Conservation (phyloP, 2,888 invertebrate genomes). For the Taphrorychus bicolor region DNA sequence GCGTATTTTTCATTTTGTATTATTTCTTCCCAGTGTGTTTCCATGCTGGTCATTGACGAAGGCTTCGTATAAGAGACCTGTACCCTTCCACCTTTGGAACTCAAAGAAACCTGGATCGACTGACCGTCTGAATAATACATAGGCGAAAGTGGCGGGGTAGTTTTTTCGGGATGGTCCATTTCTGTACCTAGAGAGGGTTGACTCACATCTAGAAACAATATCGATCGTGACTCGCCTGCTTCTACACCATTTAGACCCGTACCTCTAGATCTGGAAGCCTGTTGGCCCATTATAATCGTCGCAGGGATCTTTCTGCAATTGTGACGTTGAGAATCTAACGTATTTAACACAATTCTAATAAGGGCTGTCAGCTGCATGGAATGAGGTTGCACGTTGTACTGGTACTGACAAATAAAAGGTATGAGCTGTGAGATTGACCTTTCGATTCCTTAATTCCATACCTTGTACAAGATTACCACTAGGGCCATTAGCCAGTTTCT, state of each 20-base stretch:
- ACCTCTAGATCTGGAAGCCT: conserved; percentile 73
- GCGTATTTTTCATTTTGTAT: conserved; percentile 56
- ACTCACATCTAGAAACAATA: conserved; percentile 68
- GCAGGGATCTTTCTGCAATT: conserved; percentile 86
- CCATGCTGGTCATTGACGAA: conserved; percentile 63
- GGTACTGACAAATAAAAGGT: conserved; percentile 65
- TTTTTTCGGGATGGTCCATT: conserved; percentile 64
- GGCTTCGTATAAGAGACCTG: conserved; percentile 59
- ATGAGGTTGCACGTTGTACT: conserved; percentile 75
- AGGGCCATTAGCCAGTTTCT: conserved; percentile 93
- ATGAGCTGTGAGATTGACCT: too few relatives aligned
- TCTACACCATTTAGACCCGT: conserved; percentile 8
- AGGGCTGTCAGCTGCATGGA: conserved; percentile 78
- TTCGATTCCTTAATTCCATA: conserved; percentile 58
- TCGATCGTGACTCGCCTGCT: too few relatives aligned
- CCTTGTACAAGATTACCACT: conserved; percentile 95
- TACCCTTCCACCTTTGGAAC: conserved; percentile 57
- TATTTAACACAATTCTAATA: conserved; percentile 89
- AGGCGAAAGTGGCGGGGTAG: conserved; percentile 69
- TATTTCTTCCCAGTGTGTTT: conserved; percentile 76
- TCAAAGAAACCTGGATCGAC: conserved; percentile 59
- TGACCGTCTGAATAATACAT: conserved; percentile 67
- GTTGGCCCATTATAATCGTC: conserved; percentile 77
- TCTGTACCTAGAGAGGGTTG: conserved; percentile 78
- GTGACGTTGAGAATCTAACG: conserved; percentile 90